A percentile compares a stretch with the other conserved stretches of the same genome.
phyloP scores from a whole-genome alignment of 2,888 invertebrate genomes.

The Escarpia spicata region DNA sequence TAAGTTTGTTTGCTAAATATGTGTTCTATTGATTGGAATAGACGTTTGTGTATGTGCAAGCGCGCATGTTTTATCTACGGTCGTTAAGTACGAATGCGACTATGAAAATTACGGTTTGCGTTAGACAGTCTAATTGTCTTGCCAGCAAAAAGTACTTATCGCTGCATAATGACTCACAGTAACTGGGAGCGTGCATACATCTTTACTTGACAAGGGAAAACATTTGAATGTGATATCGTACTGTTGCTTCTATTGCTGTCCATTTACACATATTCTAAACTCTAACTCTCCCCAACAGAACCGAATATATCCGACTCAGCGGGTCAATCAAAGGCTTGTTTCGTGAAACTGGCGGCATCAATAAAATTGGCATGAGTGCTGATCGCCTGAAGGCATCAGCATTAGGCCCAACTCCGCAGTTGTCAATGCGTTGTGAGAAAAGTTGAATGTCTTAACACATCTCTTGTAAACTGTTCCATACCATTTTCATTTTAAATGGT shows the following conservation, averaged over 20 bases:
- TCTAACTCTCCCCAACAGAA: background rate
- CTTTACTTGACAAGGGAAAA: background rate
- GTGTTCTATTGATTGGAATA: background rate
- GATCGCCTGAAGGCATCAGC: background rate
- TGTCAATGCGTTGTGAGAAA: background rate
- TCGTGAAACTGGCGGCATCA: background rate
- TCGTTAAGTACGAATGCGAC: background rate
- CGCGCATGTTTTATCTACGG: background rate
- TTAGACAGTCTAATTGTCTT: background rate
- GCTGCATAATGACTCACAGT: background rate
- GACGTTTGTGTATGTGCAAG: background rate
- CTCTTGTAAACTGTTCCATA: background rate
- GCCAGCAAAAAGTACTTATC: background rate
- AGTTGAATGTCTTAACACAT: background rate
- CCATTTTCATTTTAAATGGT: background rate
- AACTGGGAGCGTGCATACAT: background rate
- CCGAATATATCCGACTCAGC: background rate
- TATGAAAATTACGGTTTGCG: background rate
- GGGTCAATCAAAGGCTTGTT: background rate
- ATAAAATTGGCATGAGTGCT: background rate
- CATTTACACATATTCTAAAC: background rate
- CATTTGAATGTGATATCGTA: background rate
- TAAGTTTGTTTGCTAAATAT: background rate
- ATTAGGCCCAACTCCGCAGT: background rate
- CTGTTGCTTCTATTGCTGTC: background rate